Evolutionary conservation across 2,797 vertebrate genomes (phyloP).

Genomic region (Channallabes apus): DNA sequence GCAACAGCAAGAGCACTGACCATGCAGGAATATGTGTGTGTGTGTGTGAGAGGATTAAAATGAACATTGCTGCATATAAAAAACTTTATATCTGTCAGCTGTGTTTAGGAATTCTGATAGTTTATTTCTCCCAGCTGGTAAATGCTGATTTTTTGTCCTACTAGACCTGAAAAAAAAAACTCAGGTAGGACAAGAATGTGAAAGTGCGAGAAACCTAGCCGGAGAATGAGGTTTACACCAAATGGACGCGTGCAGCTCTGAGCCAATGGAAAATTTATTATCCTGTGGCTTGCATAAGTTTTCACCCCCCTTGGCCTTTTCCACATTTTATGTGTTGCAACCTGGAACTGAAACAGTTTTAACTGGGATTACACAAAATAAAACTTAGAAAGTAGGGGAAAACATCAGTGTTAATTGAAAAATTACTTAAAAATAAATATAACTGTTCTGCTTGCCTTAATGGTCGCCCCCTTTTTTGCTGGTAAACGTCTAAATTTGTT

Average conservation of each 20-base stretch:
- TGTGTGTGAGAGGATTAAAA: constrained; percentile 3
- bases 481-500: neutral
- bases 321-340: neutral
- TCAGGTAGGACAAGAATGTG: constrained; percentile 5
- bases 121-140: constrained; percentile 24
- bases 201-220: constrained; percentile 9
- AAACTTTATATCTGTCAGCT: neutral
- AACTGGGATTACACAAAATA: neutral
- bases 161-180: neutral
- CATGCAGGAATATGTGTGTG: constrained; percentile 3
- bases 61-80: constrained; percentile 23
- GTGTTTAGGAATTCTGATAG: constrained; percentile 36
- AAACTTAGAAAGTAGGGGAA: neutral
- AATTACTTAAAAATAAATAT: neutral
- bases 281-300: neutral
- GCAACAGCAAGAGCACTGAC: neutral
- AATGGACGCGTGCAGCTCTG: constrained; percentile 20
- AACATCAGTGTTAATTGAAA: neutral
- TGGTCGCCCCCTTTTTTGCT: neutral
- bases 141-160: constrained; percentile 10
- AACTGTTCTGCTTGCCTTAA: neutral
- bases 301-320: neutral
- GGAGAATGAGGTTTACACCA: constrained; percentile 40
- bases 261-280: constrained; percentile 41
- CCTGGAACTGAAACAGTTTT: neutral